phyloP scores from a whole-genome alignment of 2,113 vertebrate species.

The Pantherophis guttatus region DNA sequence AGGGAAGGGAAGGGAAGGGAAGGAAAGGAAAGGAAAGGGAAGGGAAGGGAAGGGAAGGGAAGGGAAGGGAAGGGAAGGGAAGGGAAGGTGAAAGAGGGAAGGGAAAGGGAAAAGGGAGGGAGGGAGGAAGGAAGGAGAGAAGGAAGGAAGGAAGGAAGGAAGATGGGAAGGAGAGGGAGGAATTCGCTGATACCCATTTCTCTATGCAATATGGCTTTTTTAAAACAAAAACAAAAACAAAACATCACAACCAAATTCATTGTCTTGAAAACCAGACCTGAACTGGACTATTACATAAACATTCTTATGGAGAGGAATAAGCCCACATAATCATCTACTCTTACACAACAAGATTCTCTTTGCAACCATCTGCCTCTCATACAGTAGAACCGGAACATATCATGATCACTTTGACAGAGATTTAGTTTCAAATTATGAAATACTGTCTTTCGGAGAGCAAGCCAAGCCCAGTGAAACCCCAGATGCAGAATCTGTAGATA shows the following conservation, averaged over 20 bases:
- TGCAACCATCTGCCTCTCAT: background rate
- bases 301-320: background rate
- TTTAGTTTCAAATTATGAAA: background rate
- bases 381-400: background rate
- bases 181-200: background rate
- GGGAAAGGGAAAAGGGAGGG: too few species aligned
- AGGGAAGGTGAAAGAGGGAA: too few species aligned
- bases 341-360: background rate
- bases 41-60: too few species aligned
- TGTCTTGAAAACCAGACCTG: background rate
- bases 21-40: too few species aligned
- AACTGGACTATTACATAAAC: background rate
- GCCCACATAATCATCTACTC: background rate
- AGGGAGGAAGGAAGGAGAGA: too few species aligned
- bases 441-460: background rate
- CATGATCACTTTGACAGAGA: background rate
- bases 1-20: too few species aligned
- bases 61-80: too few species aligned
- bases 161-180: background rate
- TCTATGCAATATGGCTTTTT: background rate
- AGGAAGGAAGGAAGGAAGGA: too few species aligned
- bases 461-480: background rate
- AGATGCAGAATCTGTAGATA: background rate
- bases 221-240: background rate
- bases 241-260: background rate